A percentile compares a stretch with the other conserved stretches of the same genome.
Conservation (phyloP, 2,113 vertebrate genomes). For the Myiagra hebetior region DNA sequence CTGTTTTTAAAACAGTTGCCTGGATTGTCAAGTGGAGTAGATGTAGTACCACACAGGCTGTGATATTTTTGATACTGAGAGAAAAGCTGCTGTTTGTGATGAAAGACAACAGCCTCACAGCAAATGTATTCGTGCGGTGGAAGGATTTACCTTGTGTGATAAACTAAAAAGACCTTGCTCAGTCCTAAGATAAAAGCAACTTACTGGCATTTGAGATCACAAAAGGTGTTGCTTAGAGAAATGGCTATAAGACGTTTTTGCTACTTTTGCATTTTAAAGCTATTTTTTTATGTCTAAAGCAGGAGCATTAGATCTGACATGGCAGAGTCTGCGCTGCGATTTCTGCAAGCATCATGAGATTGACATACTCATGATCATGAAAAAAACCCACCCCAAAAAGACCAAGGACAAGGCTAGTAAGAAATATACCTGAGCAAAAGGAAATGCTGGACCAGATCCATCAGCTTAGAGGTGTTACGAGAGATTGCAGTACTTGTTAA, state of each 20-base stretch:
- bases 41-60: not conserved
- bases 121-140: not conserved
- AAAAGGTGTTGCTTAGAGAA: not conserved
- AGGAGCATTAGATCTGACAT: not conserved
- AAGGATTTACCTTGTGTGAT: not conserved
- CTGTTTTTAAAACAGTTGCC: not conserved
- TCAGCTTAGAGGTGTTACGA: not conserved
- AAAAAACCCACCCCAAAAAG: accelerated
- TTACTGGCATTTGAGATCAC: not conserved
- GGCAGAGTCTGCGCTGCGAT: not conserved
- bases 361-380: not conserved
- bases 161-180: not conserved
- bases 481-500: not conserved
- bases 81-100: not conserved
- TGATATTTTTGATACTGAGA: not conserved
- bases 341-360: not conserved
- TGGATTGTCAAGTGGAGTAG: not conserved
- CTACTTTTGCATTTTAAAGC: not conserved
- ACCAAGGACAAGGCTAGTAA: not conserved
- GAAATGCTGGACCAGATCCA: not conserved
- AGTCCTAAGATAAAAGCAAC: not conserved
- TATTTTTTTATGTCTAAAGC: not conserved
- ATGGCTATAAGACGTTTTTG: not conserved
- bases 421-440: not conserved
- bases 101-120: not conserved